Evolutionary conservation across 2,113 vertebrate species (phyloP), one percentile per base, ranked within the genome.

Genomic region (Hydropotes inermis): DNA sequence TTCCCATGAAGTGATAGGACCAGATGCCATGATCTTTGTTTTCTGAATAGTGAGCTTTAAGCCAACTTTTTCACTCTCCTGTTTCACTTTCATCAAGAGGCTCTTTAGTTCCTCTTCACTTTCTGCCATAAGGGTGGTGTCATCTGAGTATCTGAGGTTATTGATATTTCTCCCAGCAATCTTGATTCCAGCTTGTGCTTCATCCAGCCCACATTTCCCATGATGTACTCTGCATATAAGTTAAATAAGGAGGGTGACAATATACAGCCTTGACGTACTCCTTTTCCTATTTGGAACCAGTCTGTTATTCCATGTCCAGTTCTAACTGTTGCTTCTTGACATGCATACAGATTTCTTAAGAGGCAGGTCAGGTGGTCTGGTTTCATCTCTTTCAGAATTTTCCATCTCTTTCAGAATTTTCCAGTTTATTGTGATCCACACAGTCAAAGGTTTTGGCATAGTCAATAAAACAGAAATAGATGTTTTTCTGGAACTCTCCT

Each of bases 261-360:
- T 67, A 67, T 19, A n/a, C 15, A 67, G 15, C 61, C 7, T 67
- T n/a, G 16, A 67, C 0, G 1, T 19, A 67, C 16, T 2, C 28
- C 60, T 67, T 64, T n/a, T 19, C 61, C 61, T 17, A 19, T n/a
- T 64, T 67, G 33, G 61, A 67, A n/a, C 30, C 33, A 67, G 61
- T 67, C 61, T 19, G 16, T 5, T 67, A 33, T 67, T 67, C 33
- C 61, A 67, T 19, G 16, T 67, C 16, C 4, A n/a, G 33, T 67
- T 67, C 33, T 67, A 67, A 67, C 0, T 67, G 33, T 67, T 67
- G 16, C 33, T 67, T 67, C 61, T 7, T 67, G 33, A 67, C 33
- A 16, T 5, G 33, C 61, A 67, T 19, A 67, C 16, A n/a, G 16
- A 7, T n/a, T 67, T 67, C 33, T n/a, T 3, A 67, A 67, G 61